A percentile compares a stretch with the other conserved stretches of the same genome.
These are phyloP conservation scores for Apeira syringaria DNA, from an alignment of 2,888 invertebrate species.

Conservation along the genomic window DNA sequence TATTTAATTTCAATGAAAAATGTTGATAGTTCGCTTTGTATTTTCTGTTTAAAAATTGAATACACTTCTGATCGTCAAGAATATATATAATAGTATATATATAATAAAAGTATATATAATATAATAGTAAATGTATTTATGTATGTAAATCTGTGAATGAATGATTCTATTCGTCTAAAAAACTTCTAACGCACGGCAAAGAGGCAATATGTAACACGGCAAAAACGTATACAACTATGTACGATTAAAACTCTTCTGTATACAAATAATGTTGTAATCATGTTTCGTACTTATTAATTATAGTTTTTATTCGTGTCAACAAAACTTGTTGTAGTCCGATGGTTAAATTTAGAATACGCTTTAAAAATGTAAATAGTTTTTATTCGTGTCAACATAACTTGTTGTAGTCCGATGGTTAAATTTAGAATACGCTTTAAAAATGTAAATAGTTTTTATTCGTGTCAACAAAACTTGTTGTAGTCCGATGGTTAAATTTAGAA, in stretches of 20 bases:
- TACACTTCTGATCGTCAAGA: too few relatives aligned
- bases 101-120: too few relatives aligned
- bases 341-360: conserved; percentile 1
- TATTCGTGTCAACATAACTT: conserved; percentile 11
- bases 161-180: too few relatives aligned
- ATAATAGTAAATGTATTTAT: too few relatives aligned
- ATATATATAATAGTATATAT: too few relatives aligned
- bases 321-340: conserved; percentile 2
- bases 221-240: too few relatives aligned
- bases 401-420: background rate
- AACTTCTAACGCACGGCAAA: conserved; percentile 20
- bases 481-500: background rate
- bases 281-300: conserved; percentile 15
- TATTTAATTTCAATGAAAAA: too few relatives aligned
- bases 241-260: conserved; percentile 7
- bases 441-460: conserved; percentile 7
- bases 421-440: background rate
- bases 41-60: too few relatives aligned
- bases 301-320: conserved; percentile 11
- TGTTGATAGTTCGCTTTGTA: too few relatives aligned
- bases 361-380: background rate
- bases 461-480: conserved; percentile 5
- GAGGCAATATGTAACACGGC: conserved; percentile 27
- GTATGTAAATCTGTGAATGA: too few relatives aligned
- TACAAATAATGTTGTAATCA: conserved; percentile 6